Evolutionary conservation across 2,797 vertebrate genomes (phyloP).

Genomic region (Enteromius unitaeniatus): DNA sequence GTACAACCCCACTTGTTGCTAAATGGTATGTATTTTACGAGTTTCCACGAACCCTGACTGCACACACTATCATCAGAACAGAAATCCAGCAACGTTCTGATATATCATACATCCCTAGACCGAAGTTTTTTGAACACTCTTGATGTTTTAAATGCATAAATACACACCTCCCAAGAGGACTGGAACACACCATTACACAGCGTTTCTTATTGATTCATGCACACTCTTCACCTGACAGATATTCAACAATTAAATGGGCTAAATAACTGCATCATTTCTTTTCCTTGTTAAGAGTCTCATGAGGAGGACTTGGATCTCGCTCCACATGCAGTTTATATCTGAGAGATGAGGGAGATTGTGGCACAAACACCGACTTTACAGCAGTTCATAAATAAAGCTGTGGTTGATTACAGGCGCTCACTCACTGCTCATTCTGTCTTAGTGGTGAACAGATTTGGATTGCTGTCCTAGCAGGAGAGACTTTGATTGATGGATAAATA

Average conservation of each 20-base stretch:
- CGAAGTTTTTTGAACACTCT: no score
- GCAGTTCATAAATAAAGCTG: not conserved
- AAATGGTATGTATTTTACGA: no score
- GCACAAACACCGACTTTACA: not conserved
- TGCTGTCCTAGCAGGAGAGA: not conserved
- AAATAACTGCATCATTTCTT: not conserved
- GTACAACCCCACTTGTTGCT: no score
- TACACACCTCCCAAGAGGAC: no score
- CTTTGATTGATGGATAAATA: no score
- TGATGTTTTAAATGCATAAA: no score
- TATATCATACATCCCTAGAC: no score
- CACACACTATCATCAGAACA: no score
- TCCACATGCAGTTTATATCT: no score
- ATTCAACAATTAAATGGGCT: not conserved
- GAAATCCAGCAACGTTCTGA: no score
- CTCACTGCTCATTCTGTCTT: not conserved
- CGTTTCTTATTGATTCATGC: not conserved
- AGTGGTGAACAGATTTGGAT: not conserved
- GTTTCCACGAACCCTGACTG: no score
- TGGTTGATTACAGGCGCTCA: not conserved
- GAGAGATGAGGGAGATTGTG: not conserved
- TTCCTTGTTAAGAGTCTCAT: not conserved
- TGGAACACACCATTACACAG: not conserved
- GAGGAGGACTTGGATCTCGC: not conserved
- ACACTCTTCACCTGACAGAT: not conserved